Percentiles rank a stretch among this genome's conserved stretches.
Conservation (phyloP, 2,888 invertebrate genomes). For the Isoperla grammatica region DNA sequence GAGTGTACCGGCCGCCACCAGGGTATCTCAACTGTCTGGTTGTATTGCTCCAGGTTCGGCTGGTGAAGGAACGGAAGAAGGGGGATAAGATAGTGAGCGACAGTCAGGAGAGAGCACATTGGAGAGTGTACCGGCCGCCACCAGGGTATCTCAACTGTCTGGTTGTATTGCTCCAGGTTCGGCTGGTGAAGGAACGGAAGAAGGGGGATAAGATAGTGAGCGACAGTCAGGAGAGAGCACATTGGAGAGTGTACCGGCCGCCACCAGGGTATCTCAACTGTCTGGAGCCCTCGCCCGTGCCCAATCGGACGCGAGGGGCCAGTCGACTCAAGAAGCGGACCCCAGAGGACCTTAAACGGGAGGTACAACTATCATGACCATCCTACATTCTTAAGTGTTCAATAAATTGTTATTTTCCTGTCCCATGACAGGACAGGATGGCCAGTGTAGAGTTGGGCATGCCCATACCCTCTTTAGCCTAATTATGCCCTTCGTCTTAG, state of each 20-base stretch:
- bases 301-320: conserved; percentile 60
- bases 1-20: conserved; percentile 89
- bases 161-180: conserved; percentile 76
- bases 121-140: conserved; percentile 92
- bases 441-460: too few relatives aligned
- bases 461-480: too few relatives aligned
- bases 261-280: conserved; percentile 83
- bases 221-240: conserved; percentile 95
- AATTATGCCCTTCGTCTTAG: too few relatives aligned
- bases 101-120: conserved; percentile 96
- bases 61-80: conserved; percentile 92
- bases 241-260: conserved; percentile 94
- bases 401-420: too few relatives aligned
- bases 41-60: conserved; percentile 77
- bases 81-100: conserved; percentile 94
- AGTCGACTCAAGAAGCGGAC: conserved; percentile 52
- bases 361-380: too few relatives aligned
- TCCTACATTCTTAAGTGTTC: too few relatives aligned
- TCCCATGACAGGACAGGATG: too few relatives aligned
- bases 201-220: conserved; percentile 94
- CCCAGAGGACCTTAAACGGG: conserved; percentile 69
- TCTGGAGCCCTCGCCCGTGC: conserved; percentile 80
- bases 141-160: conserved; percentile 80
- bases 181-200: conserved; percentile 88
- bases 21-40: conserved; percentile 78